Evolutionary conservation across 2,113 vertebrate genomes (phyloP).

Genomic region (Tragulus kanchil): DNA sequence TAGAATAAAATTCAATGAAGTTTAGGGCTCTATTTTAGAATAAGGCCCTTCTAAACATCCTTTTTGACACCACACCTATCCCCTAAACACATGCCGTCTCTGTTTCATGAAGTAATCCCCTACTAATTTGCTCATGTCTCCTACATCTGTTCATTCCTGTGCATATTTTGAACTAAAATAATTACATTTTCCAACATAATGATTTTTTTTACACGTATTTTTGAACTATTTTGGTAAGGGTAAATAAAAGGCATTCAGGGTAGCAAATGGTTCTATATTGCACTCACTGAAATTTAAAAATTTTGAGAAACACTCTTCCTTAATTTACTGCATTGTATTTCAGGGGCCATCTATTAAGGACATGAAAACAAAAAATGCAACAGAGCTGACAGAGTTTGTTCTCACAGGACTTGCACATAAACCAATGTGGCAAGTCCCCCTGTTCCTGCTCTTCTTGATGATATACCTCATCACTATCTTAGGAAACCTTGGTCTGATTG

Average conservation of each 20-base stretch:
- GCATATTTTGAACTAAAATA: neutral
- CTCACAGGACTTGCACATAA: neutral
- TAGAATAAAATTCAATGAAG: neutral
- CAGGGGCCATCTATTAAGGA: neutral
- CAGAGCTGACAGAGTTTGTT: neutral
- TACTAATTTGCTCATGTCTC: neutral
- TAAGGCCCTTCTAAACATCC: neutral
- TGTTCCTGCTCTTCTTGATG: slow-evolving; percentile 43
- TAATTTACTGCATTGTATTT: neutral
- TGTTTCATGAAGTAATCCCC: neutral
- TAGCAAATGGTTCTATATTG: neutral
- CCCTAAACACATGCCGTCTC: neutral
- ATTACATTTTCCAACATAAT: neutral
- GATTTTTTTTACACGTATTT: neutral
- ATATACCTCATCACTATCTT: slow-evolving; percentile 44
- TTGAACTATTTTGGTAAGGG: neutral
- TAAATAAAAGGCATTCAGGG: neutral
- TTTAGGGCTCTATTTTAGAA: neutral
- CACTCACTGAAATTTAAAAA: neutral
- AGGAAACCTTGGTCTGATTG: slow-evolving; percentile 49
- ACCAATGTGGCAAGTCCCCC: neutral
- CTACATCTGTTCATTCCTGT: neutral
- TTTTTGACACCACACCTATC: neutral
- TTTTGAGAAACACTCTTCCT: neutral
- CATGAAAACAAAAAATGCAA: neutral